phyloP scores from a whole-genome alignment of 2,797 vertebrate species.

The Microctenopoma lineatum region DNA sequence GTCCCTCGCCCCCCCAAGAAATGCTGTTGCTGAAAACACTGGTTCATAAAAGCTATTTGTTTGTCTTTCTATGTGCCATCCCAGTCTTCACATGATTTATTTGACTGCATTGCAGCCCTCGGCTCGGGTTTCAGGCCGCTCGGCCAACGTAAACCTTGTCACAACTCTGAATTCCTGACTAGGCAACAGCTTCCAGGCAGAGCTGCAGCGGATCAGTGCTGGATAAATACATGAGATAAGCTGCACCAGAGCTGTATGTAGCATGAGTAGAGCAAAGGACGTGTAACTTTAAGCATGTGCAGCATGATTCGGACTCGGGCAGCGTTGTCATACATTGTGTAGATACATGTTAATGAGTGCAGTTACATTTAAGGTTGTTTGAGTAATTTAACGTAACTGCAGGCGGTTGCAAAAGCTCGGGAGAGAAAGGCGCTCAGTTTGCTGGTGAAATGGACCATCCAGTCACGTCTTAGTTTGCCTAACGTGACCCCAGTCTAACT shows the following conservation, averaged over 20 bases:
- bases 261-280: conserved; percentile 42
- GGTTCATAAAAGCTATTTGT: conserved; percentile 80
- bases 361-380: no score
- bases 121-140: conserved; percentile 77
- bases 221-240: conserved; percentile 78
- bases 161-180: conserved; percentile 79
- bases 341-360: no score
- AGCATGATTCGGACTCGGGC: no score
- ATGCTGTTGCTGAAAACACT: conserved; percentile 53
- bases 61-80: conserved; percentile 75
- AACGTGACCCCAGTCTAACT: no score
- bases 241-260: conserved; percentile 53
- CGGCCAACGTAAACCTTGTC: conserved; percentile 83
- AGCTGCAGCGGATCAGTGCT: conserved; percentile 68
- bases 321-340: no score
- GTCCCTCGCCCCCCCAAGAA: conserved; percentile 31
- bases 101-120: conserved; percentile 64
- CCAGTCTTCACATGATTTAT: conserved; percentile 78
- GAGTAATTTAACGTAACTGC: no score
- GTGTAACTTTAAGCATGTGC: no score
- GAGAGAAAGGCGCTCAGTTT: no score
- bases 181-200: conserved; percentile 78
- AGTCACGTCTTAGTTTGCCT: no score
- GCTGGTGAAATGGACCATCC: no score
- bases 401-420: no score